Conservation (phyloP, 2,888 invertebrate species). For the Andricus quercusramuli region DNA sequence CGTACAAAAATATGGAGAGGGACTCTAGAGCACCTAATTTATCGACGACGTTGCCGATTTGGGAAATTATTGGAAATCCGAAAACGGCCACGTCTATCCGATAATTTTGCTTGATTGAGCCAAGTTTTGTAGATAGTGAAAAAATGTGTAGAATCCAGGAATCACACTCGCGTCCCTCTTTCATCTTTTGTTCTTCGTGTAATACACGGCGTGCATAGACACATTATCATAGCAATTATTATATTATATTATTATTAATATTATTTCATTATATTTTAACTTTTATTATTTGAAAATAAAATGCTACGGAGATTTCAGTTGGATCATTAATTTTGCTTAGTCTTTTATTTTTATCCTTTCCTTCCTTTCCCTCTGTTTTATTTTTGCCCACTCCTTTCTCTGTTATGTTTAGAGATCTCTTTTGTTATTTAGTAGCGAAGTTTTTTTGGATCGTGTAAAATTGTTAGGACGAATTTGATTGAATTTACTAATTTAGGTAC, state of each 20-base stretch:
- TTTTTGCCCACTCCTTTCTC: not conserved
- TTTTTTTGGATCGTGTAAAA: slow-evolving; percentile 40
- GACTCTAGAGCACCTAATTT: slow-evolving; percentile 45
- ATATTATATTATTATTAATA: slow-evolving; percentile 67
- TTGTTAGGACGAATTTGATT: slow-evolving; percentile 21
- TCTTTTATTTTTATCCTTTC: slow-evolving; percentile 45
- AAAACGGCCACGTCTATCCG: not conserved
- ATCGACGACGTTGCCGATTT: slow-evolving; percentile 11
- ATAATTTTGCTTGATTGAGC: slow-evolving; percentile 44
- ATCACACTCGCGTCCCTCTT: slow-evolving; percentile 52
- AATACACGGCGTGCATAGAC: slow-evolving; percentile 62
- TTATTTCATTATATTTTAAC: slow-evolving; percentile 76
- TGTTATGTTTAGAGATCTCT: slow-evolving; percentile 49
- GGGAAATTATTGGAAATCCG: not conserved
- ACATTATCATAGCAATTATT: slow-evolving; percentile 64
- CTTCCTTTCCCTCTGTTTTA: slow-evolving; percentile 32
- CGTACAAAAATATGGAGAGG: slow-evolving; percentile 38
- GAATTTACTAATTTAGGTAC: not conserved
- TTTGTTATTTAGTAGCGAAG: slow-evolving; percentile 23
- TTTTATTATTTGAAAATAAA: slow-evolving; percentile 77
- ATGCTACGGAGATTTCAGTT: slow-evolving; percentile 73
- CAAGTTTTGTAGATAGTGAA: slow-evolving; percentile 55
- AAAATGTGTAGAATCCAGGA: slow-evolving; percentile 53
- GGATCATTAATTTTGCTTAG: slow-evolving; percentile 52
- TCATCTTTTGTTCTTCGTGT: slow-evolving; percentile 62